These are phyloP conservation scores for Popillia japonica DNA, from an alignment of 1,140 invertebrate genomes.

Conservation along the genomic window DNA sequence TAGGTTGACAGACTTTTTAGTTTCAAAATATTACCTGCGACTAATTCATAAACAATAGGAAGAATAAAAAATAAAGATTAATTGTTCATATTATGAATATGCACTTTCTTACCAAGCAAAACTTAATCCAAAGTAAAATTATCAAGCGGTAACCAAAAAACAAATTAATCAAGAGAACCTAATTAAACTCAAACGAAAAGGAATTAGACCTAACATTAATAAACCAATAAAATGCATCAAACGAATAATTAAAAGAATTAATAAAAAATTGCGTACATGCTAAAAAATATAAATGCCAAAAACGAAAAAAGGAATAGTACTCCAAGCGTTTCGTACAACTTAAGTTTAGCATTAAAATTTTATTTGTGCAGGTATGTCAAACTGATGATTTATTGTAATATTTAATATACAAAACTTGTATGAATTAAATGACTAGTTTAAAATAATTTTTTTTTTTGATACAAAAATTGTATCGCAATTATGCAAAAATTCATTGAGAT, in stretches of 20 bases:
- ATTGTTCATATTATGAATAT: neutral
- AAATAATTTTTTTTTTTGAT: no score
- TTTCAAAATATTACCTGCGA: neutral
- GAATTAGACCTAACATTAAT: conserved; percentile 1
- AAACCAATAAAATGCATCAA: conserved; percentile 23
- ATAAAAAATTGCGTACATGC: conserved; percentile 20
- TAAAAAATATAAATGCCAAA: conserved; percentile 34
- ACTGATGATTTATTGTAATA: no score
- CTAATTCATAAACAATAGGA: neutral
- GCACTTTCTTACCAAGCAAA: conserved; percentile 22
- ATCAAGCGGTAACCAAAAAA: neutral
- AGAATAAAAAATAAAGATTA: conserved; percentile 14
- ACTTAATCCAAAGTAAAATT: conserved; percentile 3
- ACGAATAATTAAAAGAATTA: conserved; percentile 25
- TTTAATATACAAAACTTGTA: no score
- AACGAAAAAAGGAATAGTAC: neutral
- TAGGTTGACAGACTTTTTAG: conserved; percentile 18
- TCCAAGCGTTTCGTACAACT: conserved; percentile 15
- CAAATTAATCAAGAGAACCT: neutral
- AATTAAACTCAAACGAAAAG: neutral
- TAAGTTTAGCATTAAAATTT: neutral
- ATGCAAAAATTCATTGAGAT: no score
- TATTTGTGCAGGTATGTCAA: no score
- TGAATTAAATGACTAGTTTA: no score
- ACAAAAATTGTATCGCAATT: no score